Evolutionary conservation across 2,888 invertebrate genomes (phyloP), one percentile per base, ranked within the genome.

Genomic region (Ethmia dodecea): DNA sequence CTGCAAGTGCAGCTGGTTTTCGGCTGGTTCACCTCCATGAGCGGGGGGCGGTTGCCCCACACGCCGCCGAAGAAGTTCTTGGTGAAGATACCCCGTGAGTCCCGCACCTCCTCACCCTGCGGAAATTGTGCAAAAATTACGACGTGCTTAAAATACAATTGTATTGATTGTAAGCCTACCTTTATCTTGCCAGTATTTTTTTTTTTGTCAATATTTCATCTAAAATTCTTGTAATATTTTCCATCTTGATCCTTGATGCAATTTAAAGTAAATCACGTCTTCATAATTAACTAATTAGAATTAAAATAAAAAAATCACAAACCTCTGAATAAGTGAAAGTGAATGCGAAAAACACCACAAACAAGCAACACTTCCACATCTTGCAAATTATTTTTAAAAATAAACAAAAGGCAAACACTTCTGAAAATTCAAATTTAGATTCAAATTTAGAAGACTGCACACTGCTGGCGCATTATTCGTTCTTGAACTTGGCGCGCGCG

Each of bases 41-140:
- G 58, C 1, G 92, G 92, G 14, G 92, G 91, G 37, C 90, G 87
- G 58, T 92, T 89, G 47, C 90, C 91, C 79, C 90, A 91, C 30
- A 89, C 74, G 15, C 90, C 88, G 1, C 86, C 88, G 54, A 90
- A 87, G 65, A 89, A 81, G 63, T 88, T 89, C 68, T 86, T 89
- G 26, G 86, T 60, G 42, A 59, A 71, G 5, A 72, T 54, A 1
- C 72, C 79, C 27, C 77, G 61, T 5, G 60, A 45, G 33, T 76
- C 69, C 0, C 67, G 64, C 0, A 42, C 50, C 3, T 43, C 53
- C 45, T 75, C 70, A 26, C 54, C 62, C 80, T 79, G 60, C 37
- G 38, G 13, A 34, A 18, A n/a, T n/a, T n/a, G n/a, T n/a, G n/a
- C n/a, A n/a, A n/a, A n/a, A n/a, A n/a, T n/a, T n/a, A n/a, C n/a